Conservation (phyloP, 2,113 vertebrate genomes). For the Esox niger region DNA sequence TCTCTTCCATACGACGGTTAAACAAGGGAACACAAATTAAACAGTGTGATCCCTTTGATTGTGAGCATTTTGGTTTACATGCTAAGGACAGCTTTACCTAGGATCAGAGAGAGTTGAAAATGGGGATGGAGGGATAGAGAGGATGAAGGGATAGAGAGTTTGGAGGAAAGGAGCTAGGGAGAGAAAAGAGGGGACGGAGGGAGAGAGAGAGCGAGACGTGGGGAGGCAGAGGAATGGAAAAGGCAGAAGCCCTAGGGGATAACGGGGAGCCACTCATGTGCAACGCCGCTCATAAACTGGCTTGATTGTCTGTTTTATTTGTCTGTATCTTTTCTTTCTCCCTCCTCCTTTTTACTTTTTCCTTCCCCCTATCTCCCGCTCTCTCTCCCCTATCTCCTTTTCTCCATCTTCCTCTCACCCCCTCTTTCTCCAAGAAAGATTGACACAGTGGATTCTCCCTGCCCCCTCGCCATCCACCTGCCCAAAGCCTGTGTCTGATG, state of each 20-base stretch:
- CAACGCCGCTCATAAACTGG: slow-evolving; percentile 22
- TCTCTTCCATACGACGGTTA: neutral
- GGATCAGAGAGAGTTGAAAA: neutral
- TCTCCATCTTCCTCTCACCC: too few species aligned
- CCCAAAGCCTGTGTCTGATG: neutral
- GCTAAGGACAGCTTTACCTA: neutral
- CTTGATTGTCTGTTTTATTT: slow-evolving; percentile 35
- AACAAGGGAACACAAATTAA: neutral
- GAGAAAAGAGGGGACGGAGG: slow-evolving; percentile 23
- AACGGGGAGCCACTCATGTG: slow-evolving; percentile 43
- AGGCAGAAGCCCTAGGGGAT: slow-evolving; percentile 14
- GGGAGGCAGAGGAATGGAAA: slow-evolving; percentile 18
- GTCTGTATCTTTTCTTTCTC: slow-evolving; percentile 17
- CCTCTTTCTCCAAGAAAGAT: too few species aligned
- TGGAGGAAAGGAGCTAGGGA: slow-evolving; percentile 13
- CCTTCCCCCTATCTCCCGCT: neutral
- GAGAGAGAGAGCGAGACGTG: slow-evolving; percentile 29
- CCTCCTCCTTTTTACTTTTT: slow-evolving; percentile 8
- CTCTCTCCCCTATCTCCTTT: slow-evolving; percentile 5
- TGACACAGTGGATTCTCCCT: neutral
- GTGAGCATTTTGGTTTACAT: neutral
- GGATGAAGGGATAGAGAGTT: neutral
- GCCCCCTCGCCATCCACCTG: neutral
- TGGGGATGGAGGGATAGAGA: slow-evolving; percentile 8
- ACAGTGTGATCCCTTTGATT: neutral